Evolutionary conservation across 2,113 vertebrate genomes (phyloP).

Genomic region (Hipposideros armiger): DNA sequence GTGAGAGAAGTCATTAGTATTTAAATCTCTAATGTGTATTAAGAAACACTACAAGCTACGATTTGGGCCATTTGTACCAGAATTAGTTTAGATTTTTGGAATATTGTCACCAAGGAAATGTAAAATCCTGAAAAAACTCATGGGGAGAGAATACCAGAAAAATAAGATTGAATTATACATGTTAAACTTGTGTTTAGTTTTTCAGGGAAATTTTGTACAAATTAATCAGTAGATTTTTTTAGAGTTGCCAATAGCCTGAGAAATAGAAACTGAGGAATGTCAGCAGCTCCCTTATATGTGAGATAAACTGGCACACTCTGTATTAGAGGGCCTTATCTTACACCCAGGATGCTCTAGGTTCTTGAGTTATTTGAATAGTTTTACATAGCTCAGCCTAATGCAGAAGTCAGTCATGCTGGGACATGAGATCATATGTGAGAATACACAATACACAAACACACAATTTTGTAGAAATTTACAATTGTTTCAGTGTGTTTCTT

Average conservation of each 20-base stretch:
- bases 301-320: neutral
- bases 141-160: neutral
- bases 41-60: neutral
- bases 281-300: neutral
- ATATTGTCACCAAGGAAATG: neutral
- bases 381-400: neutral
- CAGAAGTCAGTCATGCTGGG: neutral
- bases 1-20: conserved; percentile 34
- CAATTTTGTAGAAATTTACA: conserved; percentile 3
- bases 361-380: neutral
- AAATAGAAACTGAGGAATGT: neutral
- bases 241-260: neutral
- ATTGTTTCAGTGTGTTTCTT: neutral
- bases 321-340: neutral
- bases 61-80: neutral
- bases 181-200: neutral
- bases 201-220: neutral
- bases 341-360: neutral
- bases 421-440: neutral
- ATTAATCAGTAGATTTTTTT: neutral
- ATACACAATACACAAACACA: neutral
- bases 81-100: conserved; percentile 5
- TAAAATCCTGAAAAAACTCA: neutral
- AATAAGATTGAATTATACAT: neutral
- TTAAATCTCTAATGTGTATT: neutral